A percentile compares a stretch with the other conserved stretches of the same genome.
phyloP scores from a whole-genome alignment of 64 coral and sea anemone species.

The Montipora capricornis region DNA sequence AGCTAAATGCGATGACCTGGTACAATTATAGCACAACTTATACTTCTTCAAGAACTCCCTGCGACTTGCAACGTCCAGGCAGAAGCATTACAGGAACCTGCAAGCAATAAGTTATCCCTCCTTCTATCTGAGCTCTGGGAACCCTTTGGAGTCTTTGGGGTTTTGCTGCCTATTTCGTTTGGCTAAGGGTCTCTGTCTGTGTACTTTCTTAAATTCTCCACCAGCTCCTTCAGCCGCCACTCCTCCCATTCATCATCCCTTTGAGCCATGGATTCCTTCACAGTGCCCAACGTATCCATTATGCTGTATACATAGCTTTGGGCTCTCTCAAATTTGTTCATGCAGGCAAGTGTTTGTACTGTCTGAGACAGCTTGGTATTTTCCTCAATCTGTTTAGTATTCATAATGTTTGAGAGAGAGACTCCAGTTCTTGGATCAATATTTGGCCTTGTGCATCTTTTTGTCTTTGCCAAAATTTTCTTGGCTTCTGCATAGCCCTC shows the following conservation, averaged over 20 bases:
- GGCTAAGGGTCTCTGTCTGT: no score
- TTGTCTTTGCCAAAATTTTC: no score
- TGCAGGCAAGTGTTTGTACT: no score
- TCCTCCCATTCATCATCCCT: constrained; percentile 76
- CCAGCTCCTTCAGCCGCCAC: constrained; percentile 50
- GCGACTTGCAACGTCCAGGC: constrained; percentile 24
- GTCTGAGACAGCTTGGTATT: no score
- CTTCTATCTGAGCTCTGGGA: neutral
- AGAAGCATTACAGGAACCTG: neutral
- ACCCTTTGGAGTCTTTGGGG: neutral
- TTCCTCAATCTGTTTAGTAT: neutral
- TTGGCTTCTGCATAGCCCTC: no score
- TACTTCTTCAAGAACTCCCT: constrained; percentile 40
- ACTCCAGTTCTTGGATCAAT: no score
- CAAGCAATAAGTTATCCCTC: neutral
- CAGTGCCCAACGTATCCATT: neutral
- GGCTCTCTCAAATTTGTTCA: no score
- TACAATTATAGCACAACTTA: constrained; percentile 1
- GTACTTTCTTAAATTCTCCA: constrained; percentile 1
- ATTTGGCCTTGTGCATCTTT: no score
- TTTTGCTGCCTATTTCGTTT: neutral
- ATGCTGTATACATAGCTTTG: no score
- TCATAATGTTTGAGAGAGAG: neutral
- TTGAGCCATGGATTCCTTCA: constrained; percentile 33
- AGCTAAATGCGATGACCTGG: neutral